phyloP scores from a whole-genome alignment of 23 tunicate genomes.

The Trididemnum miniatum region DNA sequence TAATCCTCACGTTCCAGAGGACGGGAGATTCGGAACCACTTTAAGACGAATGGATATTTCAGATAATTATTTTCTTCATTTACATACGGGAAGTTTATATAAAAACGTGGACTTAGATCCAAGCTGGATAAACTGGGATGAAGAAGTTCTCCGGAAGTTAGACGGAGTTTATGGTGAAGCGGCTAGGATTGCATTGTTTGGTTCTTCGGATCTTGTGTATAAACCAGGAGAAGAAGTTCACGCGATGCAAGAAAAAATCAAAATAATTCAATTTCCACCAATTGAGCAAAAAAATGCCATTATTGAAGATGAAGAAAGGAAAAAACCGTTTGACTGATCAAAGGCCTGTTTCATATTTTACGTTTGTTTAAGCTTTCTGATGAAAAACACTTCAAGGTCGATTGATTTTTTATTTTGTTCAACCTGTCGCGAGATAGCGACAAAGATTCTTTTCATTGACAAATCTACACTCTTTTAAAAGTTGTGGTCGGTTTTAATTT shows the following conservation, averaged over 20 bases:
- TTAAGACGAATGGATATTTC: slow-evolving; percentile 19
- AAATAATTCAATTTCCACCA: slow-evolving; percentile 29
- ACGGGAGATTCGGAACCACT: slow-evolving; percentile 50
- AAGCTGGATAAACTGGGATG: slow-evolving; percentile 30
- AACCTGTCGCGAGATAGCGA: no score
- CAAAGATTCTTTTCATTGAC: no score
- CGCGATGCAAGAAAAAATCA: slow-evolving; percentile 30
- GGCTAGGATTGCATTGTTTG: slow-evolving; percentile 60
- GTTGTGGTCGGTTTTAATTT: no score
- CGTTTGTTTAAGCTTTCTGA: no score
- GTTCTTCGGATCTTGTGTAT: slow-evolving; percentile 52
- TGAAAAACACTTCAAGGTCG: no score
- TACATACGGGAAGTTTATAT: slow-evolving; percentile 37
- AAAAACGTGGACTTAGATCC: slow-evolving; percentile 14
- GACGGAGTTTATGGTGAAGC: slow-evolving; percentile 64
- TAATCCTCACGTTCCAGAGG: slow-evolving; percentile 41
- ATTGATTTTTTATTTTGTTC: no score
- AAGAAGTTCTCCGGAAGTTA: slow-evolving; percentile 34
- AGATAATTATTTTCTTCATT: slow-evolving; percentile 53
- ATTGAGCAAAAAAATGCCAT: slow-evolving; percentile 30
- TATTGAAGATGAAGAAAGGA: slow-evolving; percentile 18
- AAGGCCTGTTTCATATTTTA: no score
- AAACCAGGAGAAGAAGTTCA: slow-evolving; percentile 25
- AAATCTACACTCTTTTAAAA: no score
- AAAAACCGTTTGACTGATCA: background rate